Conservation (phyloP, 1,140 invertebrate genomes). For the Lepidotrigona ventralis region DNA sequence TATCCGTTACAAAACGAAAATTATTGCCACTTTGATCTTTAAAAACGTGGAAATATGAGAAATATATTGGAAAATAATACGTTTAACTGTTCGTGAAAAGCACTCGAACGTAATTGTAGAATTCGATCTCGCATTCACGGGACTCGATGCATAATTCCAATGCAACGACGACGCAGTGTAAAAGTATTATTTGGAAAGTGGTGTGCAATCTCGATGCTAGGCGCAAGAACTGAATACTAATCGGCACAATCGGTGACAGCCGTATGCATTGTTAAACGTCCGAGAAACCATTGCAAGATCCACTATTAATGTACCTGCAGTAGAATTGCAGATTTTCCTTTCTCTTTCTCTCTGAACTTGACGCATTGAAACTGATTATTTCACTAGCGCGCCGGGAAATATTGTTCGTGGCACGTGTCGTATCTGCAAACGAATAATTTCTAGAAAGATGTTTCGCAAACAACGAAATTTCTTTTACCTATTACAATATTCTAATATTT, state of each 20-base stretch:
- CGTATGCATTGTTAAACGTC: slow-evolving; percentile 28
- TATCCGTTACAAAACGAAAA: no score
- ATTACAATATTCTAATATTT: no score
- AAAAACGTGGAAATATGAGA: no score
- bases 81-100: neutral
- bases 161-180: neutral
- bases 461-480: no score
- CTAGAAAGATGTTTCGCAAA: neutral
- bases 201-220: neutral
- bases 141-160: neutral
- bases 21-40: neutral
- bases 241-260: neutral
- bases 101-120: neutral
- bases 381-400: neutral
- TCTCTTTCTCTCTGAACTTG: neutral
- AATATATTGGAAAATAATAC: neutral
- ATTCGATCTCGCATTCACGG: neutral
- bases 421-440: neutral
- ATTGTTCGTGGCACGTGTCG: neutral
- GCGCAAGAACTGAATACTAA: slow-evolving; percentile 27
- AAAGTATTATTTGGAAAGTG: slow-evolving; percentile 36
- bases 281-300: slow-evolving; percentile 19
- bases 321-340: neutral
- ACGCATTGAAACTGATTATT: slow-evolving; percentile 46
- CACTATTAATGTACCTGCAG: slow-evolving; percentile 31